Conservation (phyloP, 2,888 invertebrate genomes). For the Cyrtodaria siliqua region DNA sequence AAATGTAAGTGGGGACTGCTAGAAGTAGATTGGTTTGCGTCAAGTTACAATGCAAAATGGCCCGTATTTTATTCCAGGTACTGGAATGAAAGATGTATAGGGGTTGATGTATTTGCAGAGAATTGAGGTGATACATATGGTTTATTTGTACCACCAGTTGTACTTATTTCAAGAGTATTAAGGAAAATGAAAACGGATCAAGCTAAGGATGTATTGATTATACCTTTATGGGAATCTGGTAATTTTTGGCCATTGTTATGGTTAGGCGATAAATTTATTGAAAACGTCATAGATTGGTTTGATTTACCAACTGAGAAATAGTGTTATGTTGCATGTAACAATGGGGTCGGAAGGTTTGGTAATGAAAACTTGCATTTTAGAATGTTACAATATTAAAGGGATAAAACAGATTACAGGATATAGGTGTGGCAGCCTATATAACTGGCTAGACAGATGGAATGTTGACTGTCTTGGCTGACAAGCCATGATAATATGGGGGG, state of each 20-base stretch:
- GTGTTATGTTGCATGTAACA: too few species aligned
- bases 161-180: conserved; percentile 5
- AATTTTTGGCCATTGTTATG: conserved; percentile 31
- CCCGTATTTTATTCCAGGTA: conserved; percentile 31
- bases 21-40: conserved; percentile 32
- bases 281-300: too few species aligned
- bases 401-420: too few species aligned
- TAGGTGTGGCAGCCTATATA: too few species aligned
- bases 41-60: conserved; percentile 23
- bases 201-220: conserved; percentile 11
- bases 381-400: too few species aligned
- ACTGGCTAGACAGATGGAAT: too few species aligned
- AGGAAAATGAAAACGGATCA: neutral
- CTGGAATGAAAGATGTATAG: conserved; percentile 22
- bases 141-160: conserved; percentile 37
- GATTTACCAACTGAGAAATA: too few species aligned
- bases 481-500: too few species aligned
- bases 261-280: neutral
- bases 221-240: conserved; percentile 31
- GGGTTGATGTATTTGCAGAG: conserved; percentile 21
- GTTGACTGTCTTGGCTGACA: too few species aligned
- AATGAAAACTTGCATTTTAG: too few species aligned
- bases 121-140: conserved; percentile 19
- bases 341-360: too few species aligned
- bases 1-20: conserved; percentile 25